Conservation (phyloP, 92 coral and sea anemone genomes). For the Phenganax marumi region DNA sequence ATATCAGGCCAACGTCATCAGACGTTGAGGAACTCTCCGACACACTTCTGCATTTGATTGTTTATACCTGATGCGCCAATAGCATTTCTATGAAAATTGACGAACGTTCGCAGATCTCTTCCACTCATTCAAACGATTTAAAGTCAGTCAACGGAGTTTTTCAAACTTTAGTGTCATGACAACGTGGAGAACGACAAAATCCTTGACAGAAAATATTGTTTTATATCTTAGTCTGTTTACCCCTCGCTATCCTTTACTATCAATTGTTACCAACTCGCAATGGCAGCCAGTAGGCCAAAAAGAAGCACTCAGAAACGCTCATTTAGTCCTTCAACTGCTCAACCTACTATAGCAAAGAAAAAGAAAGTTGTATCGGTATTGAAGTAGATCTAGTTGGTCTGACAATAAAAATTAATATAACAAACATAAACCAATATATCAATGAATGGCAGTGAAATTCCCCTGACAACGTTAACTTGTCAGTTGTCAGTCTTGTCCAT, state of each 20-base stretch:
- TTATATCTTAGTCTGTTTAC: constrained; percentile 32
- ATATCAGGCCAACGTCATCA: no score
- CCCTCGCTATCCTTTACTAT: no score
- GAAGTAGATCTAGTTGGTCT: background rate
- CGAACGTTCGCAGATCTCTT: constrained; percentile 94
- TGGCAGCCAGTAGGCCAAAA: constrained; percentile 86
- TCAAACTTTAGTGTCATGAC: background rate
- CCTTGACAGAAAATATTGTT: constrained; percentile 1
- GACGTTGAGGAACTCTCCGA: background rate
- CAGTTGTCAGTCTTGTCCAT: no score
- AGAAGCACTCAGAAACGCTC: constrained; percentile 65
- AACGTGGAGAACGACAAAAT: background rate
- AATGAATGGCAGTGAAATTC: no score
- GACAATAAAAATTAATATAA: no score
- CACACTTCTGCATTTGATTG: background rate
- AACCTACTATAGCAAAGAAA: constrained; percentile 66
- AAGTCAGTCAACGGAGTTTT: constrained; percentile 2
- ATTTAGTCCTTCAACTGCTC: constrained; percentile 61
- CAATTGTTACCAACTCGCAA: constrained; percentile 44
- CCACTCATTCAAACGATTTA: constrained; percentile 80
- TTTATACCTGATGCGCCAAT: constrained; percentile 89
- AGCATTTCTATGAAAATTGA: constrained; percentile 94
- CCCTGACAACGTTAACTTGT: no score
- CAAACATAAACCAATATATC: no score
- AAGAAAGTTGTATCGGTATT: constrained; percentile 85